Conservation (phyloP, 2,113 vertebrate genomes). For the Chinchilla lanigera region DNA sequence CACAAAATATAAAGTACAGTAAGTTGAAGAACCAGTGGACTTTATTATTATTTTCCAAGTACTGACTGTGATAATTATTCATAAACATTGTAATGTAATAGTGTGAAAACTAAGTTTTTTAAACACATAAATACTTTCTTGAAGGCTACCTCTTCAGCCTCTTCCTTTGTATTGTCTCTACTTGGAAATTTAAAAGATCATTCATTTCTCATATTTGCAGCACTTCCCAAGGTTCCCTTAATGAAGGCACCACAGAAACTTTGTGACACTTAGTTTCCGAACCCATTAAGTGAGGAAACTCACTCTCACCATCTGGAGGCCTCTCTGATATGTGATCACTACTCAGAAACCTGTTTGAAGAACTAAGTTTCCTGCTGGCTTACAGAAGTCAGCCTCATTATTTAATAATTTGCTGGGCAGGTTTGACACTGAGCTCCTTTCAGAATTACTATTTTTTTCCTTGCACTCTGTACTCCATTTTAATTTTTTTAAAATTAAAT, state of each 20-base stretch:
- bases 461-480: background rate
- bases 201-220: background rate
- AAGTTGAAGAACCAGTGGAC: background rate
- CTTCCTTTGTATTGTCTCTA: background rate
- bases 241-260: background rate
- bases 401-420: background rate
- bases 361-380: background rate
- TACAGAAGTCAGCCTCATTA: background rate
- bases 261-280: background rate
- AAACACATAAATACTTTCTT: constrained; percentile 28
- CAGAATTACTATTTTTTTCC: background rate
- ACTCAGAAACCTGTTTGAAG: background rate
- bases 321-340: background rate
- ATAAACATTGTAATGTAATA: background rate
- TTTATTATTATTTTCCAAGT: background rate
- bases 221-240: background rate
- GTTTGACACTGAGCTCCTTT: background rate
- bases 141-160: background rate
- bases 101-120: constrained; percentile 1
- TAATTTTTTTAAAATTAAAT: too few relatives aligned
- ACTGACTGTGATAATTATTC: background rate
- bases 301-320: background rate
- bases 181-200: background rate
- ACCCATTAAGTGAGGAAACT: background rate
- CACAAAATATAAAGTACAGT: background rate